Percentiles rank a stretch among this genome's conserved stretches.
Evolutionary conservation across 2,113 vertebrate species (phyloP).

Genomic region (Urocitellus parryii): DNA sequence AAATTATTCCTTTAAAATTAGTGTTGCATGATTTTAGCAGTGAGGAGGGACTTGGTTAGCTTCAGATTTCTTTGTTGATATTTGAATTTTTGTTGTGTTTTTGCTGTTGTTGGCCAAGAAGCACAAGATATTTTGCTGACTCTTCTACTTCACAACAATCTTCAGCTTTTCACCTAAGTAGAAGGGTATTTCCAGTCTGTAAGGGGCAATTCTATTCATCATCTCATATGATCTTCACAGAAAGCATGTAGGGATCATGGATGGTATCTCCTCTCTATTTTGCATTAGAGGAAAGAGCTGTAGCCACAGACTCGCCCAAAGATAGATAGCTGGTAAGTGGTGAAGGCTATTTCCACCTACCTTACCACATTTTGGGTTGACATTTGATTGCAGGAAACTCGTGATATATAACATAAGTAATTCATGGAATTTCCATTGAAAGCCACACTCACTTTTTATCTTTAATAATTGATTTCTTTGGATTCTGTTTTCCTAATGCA

Average conservation of each 20-base stretch:
- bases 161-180: neutral
- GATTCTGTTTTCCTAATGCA: neutral
- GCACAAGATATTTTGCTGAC: neutral
- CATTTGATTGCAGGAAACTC: neutral
- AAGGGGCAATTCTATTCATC: neutral
- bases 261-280: neutral
- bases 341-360: neutral
- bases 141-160: neutral
- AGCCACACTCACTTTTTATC: neutral
- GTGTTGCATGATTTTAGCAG: neutral
- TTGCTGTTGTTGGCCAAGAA: neutral
- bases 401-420: neutral
- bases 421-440: neutral
- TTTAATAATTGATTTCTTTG: conserved; percentile 27
- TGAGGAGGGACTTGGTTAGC: neutral
- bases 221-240: neutral
- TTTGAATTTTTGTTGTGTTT: neutral
- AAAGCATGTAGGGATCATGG: neutral
- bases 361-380: neutral
- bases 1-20: conserved; percentile 24
- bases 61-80: neutral
- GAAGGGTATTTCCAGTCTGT: neutral
- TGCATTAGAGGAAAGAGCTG: neutral
- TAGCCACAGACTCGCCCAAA: neutral
- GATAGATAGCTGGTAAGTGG: neutral